Conservation (phyloP, 2,797 vertebrate species). For the Bovichtus diacanthus region DNA sequence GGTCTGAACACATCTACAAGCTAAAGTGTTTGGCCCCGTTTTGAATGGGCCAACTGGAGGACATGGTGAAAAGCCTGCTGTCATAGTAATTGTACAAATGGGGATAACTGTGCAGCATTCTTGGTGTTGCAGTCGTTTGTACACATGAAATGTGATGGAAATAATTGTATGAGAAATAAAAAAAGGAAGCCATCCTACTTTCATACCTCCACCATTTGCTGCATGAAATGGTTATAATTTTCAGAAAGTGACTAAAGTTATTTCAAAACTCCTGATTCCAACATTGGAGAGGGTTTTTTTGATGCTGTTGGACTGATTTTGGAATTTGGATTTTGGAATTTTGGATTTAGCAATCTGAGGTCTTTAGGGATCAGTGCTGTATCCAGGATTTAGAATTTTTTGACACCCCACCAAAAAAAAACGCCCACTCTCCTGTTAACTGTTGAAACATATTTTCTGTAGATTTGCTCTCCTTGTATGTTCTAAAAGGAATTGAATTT, state of each 20-base stretch:
- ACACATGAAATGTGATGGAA: not conserved
- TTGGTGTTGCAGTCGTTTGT: not conserved
- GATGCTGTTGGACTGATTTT: not conserved
- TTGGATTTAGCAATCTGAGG: not conserved
- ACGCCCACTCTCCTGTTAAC: not conserved
- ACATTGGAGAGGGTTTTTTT: not conserved
- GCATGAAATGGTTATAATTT: not conserved
- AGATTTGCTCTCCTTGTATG: too few relatives aligned
- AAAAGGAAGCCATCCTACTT: not conserved
- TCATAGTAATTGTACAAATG: not conserved
- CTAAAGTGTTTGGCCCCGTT: not conserved
- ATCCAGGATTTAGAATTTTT: not conserved
- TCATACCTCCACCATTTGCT: not conserved
- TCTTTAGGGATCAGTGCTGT: not conserved
- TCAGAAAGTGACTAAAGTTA: not conserved
- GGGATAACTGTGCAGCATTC: not conserved
- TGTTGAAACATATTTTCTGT: not conserved
- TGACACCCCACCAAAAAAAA: not conserved
- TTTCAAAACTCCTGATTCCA: not conserved
- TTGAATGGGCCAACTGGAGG: not conserved
- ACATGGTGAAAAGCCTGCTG: not conserved
- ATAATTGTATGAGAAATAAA: not conserved
- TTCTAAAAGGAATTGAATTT: too few relatives aligned
- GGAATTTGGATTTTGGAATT: too few relatives aligned
- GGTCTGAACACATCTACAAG: not conserved